Base-by-base conservation (phyloP, 2,888 invertebrate species). In the Aspidapion aeneum region DNA sequence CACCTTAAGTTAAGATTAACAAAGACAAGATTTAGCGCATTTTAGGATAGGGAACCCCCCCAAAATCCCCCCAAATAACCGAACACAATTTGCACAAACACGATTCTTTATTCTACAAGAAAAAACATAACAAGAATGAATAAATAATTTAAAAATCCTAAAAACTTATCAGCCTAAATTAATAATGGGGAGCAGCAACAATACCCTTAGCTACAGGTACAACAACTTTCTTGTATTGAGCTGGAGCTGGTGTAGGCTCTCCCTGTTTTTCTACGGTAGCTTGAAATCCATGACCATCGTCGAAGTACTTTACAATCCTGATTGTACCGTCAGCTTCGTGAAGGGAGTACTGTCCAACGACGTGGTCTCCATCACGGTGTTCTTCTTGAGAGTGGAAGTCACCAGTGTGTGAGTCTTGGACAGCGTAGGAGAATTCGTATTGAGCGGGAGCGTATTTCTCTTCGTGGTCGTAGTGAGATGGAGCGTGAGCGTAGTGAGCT, bases 351-450 rank as follows among this genome's bases (percentile, higher is more conserved):
- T 82, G 82, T 2, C 85, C 85, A 52, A 79, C 80, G 9, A 85
- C 85, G 64, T 78, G 75, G 69, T 84, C 83, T 0, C 85, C 85
- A 62, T 84, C 83, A 56, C 85, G 78, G n/a, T 78, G 74, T 72
- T 85, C 85, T 21, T 80, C 78, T 63, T 85, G 85, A 21, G 80
- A 81, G 69, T 85, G 85, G 66, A 82, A 80, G 71, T 85, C 85
- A n/a, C 84, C 85, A 0, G 84, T 85, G 66, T 82, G 82, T 63
- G 81, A 70, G 51, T 63, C 65, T 55, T 63, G 60, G 18, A 63
- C 22, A 9, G 19, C 59, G 49, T 65, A 65, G 19, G 83, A 82
- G 72, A 83, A 85, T 72, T 84, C 83, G 72, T 85, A 85, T 77
- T 83, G 84, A 21, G 85, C 84, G 68, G 84, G 83, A 0, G 81